Conservation (phyloP, 2,113 vertebrate genomes). For the Mesocricetus auratus region DNA sequence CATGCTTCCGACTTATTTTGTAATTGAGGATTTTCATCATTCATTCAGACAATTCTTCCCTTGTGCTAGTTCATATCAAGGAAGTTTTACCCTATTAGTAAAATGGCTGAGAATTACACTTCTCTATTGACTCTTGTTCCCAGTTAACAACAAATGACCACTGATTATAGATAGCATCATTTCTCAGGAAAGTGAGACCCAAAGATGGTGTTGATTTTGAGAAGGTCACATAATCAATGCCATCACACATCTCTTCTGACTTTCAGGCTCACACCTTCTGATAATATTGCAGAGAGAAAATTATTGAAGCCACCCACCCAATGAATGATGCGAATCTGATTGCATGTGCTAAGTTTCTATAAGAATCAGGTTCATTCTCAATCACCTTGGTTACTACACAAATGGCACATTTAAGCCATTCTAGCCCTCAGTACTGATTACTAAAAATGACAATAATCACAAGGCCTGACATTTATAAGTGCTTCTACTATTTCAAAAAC, state of each 20-base stretch:
- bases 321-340: constrained; percentile 57
- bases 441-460: constrained; percentile 75
- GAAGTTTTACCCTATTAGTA: constrained; percentile 60
- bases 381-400: constrained; percentile 64
- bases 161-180: constrained; percentile 38
- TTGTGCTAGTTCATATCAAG: constrained; percentile 27
- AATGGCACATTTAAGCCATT: constrained; percentile 72
- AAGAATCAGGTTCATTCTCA: constrained; percentile 68
- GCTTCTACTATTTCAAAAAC: constrained; percentile 69
- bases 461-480: constrained; percentile 70
- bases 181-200: constrained; percentile 41
- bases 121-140: constrained; percentile 28
- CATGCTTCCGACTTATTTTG: constrained; percentile 50
- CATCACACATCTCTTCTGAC: constrained; percentile 61
- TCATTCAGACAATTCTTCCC: constrained; percentile 55
- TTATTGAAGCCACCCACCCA: constrained; percentile 50
- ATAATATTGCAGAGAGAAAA: constrained; percentile 64
- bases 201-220: constrained; percentile 71
- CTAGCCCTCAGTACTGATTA: constrained; percentile 66
- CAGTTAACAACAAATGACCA: constrained; percentile 52
- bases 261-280: constrained; percentile 63
- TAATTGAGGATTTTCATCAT: constrained; percentile 52
- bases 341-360: constrained; percentile 54
- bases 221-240: constrained; percentile 69
- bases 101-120: constrained; percentile 60